A percentile compares a stretch with the other conserved stretches of the same genome.
These are phyloP conservation scores for Rhyacophila brunnea DNA, from an alignment of 1,140 invertebrate species.

Conservation along the genomic window DNA sequence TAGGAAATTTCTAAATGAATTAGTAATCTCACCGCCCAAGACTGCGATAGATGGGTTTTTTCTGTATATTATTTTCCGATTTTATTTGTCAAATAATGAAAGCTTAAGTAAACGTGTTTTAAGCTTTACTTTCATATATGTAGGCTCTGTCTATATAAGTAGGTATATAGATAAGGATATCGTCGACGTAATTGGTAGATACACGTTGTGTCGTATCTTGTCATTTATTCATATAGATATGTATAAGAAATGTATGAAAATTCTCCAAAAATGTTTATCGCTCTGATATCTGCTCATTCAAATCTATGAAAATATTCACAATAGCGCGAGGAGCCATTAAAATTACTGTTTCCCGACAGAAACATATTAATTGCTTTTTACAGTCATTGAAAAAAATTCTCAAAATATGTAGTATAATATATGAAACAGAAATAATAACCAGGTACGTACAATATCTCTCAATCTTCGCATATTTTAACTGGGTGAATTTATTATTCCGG, in stretches of 20 bases:
- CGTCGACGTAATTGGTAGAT: too few relatives aligned
- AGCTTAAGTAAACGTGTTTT: too few relatives aligned
- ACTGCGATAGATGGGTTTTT: too few relatives aligned
- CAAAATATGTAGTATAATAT: slow-evolving; percentile 24
- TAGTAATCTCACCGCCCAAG: too few relatives aligned
- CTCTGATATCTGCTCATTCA: slow-evolving; percentile 19
- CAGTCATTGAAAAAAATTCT: slow-evolving; percentile 25
- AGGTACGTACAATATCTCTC: slow-evolving; percentile 16
- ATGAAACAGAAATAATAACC: slow-evolving; percentile 25
- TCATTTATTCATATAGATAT: too few relatives aligned
- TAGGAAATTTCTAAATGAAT: too few relatives aligned
- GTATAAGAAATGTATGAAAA: slow-evolving; percentile 11
- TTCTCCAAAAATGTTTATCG: slow-evolving; percentile 21
- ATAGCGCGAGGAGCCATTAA: slow-evolving; percentile 14
- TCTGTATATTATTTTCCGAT: too few relatives aligned
- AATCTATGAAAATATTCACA: slow-evolving; percentile 25
- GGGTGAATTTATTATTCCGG: slow-evolving; percentile 19
- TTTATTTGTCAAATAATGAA: too few relatives aligned
- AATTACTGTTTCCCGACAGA: slow-evolving; percentile 22
- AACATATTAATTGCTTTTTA: slow-evolving; percentile 26
- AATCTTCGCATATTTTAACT: slow-evolving; percentile 22
- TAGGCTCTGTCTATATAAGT: too few relatives aligned
- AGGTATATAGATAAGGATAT: too few relatives aligned
- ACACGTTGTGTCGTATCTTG: too few relatives aligned
- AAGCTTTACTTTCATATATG: too few relatives aligned